Percentiles rank a stretch among this genome's conserved stretches.
These are phyloP conservation scores for Chloropsis hardwickii DNA, from an alignment of 2,113 vertebrate genomes.

Conservation along the genomic window DNA sequence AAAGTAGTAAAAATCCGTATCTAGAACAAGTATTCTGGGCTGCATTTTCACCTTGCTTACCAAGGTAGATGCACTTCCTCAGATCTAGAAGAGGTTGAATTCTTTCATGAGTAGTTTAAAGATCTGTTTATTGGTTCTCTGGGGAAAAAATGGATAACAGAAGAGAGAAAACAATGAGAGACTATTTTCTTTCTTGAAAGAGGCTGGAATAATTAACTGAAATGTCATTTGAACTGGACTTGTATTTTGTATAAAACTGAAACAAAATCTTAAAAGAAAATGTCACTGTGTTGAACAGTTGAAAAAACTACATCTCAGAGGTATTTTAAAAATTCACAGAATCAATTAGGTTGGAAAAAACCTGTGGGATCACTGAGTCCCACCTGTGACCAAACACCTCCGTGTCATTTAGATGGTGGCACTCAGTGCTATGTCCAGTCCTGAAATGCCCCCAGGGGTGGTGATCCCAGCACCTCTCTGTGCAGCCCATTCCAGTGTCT, in stretches of 20 bases:
- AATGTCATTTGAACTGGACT: neutral
- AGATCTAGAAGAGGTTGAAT: neutral
- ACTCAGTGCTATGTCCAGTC: neutral
- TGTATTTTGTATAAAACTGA: neutral
- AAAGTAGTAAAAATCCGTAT: neutral
- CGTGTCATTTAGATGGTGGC: rapidly evolving
- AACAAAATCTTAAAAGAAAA: neutral
- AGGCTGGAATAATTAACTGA: neutral
- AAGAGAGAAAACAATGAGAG: neutral
- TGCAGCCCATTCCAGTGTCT: neutral
- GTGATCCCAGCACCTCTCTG: neutral
- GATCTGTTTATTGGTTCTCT: neutral
- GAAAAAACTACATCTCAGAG: neutral
- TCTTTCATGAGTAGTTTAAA: neutral
- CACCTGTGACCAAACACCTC: no score
- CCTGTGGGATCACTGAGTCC: neutral
- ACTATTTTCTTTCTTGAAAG: neutral
- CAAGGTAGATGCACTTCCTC: neutral
- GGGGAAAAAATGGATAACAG: neutral
- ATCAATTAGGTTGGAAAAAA: neutral
- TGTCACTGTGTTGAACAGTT: neutral
- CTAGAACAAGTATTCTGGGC: neutral
- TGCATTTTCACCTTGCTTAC: neutral
- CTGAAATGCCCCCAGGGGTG: neutral
- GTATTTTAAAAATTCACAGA: neutral